Evolutionary conservation across 2,797 vertebrate genomes (phyloP).

Genomic region (Protonibea diacanthus): DNA sequence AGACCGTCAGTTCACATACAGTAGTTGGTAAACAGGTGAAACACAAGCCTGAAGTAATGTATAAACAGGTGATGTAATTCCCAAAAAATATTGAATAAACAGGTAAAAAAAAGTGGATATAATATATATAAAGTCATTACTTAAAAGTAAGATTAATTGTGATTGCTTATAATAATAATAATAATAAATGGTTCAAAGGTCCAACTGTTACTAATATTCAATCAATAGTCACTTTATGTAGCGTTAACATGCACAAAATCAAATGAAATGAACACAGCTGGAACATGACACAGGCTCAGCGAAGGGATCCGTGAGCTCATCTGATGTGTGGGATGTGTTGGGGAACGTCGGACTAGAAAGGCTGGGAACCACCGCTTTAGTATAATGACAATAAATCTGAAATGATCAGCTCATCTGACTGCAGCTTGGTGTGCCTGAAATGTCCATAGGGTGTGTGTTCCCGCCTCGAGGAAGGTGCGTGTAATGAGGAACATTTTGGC

Average conservation of each 20-base stretch:
- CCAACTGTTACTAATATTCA: neutral
- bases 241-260: neutral
- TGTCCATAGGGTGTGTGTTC: slow-evolving; percentile 62
- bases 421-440: slow-evolving; percentile 29
- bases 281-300: neutral
- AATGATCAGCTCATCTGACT: slow-evolving; percentile 11
- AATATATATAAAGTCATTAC: too few species aligned
- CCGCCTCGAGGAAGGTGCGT: slow-evolving; percentile 48
- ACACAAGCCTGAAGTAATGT: neutral
- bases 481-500: slow-evolving; percentile 56
- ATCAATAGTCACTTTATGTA: neutral
- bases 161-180: too few species aligned
- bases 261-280: neutral
- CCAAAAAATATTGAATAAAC: neutral
- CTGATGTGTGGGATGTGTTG: neutral
- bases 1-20: too few species aligned
- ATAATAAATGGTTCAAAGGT: too few species aligned
- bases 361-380: neutral
- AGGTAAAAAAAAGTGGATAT: neutral
- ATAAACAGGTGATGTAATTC: neutral
- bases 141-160: too few species aligned
- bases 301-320: neutral
- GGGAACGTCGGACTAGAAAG: neutral
- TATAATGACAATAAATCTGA: neutral
- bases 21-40: neutral